phyloP scores from a whole-genome alignment of 1,140 invertebrate species.

The Rhagoletis pomonella region DNA sequence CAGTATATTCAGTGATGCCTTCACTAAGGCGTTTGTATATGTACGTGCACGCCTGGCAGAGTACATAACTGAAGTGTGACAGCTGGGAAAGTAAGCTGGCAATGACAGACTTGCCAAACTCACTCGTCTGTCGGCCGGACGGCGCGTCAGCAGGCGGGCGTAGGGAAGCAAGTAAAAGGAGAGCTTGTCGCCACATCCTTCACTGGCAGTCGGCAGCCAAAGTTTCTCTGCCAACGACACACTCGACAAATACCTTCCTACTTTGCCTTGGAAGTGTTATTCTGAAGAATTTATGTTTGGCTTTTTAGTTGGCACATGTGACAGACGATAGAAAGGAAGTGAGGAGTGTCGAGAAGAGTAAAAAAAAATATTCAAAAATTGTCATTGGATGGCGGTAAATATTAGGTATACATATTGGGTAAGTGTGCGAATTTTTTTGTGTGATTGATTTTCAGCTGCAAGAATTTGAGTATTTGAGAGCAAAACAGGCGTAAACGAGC shows the following conservation, averaged over 20 bases:
- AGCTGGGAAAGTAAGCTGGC: constrained; percentile 3
- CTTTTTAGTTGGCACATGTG: constrained; percentile 32
- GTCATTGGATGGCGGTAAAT: constrained; percentile 8
- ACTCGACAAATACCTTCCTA: not conserved
- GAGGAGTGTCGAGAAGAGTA: not conserved
- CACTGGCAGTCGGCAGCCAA: not conserved
- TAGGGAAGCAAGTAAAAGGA: constrained; percentile 3
- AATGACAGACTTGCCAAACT: constrained; percentile 45
- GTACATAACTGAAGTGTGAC: not conserved
- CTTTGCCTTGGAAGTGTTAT: not conserved
- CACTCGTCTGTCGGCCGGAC: not conserved
- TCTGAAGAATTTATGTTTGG: constrained; percentile 48
- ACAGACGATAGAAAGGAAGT: not conserved
- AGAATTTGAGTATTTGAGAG: not conserved
- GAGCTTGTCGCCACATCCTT: constrained; percentile 23
- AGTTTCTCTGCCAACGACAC: not conserved
- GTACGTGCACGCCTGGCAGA: too few species aligned
- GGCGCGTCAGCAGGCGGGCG: not conserved
- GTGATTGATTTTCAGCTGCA: not conserved
- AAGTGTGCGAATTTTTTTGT: not conserved
- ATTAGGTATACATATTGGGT: not conserved
- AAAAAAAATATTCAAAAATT: constrained; percentile 28
- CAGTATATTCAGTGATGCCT: not conserved
- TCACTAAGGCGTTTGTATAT: too few species aligned
- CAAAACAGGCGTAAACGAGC: too few species aligned